These are phyloP conservation scores for Cricetomys ansorgei DNA, from an alignment of 2,113 vertebrate species.

Conservation along the genomic window DNA sequence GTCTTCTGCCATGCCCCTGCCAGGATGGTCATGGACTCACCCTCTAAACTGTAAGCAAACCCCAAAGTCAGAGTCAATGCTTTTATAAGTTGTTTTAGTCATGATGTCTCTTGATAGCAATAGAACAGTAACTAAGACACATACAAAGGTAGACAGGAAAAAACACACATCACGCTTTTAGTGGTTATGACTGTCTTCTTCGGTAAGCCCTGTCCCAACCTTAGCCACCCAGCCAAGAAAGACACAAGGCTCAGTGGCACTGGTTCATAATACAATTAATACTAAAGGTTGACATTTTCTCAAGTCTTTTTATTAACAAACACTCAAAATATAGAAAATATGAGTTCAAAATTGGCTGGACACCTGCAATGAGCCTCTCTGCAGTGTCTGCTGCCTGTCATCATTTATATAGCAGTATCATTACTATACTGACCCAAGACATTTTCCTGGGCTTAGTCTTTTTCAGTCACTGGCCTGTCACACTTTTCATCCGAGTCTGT, in stretches of 20 bases:
- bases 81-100: background rate
- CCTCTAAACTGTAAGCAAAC: background rate
- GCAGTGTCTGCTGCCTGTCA: background rate
- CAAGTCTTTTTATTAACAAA: slow-evolving; percentile 34
- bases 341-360: background rate
- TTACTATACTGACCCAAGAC: background rate
- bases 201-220: background rate
- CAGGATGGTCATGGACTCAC: background rate
- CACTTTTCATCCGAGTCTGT: background rate
- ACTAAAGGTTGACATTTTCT: slow-evolving; percentile 35
- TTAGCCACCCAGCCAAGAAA: background rate
- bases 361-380: background rate
- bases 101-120: background rate
- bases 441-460: slow-evolving; percentile 11
- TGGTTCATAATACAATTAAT: slow-evolving; percentile 33
- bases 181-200: background rate
- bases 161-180: background rate
- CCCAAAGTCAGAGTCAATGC: background rate
- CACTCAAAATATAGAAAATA: background rate
- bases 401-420: background rate
- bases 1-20: background rate
- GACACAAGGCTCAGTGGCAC: background rate
- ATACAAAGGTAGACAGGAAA: background rate
- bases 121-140: background rate
- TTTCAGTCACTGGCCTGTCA: background rate